These are phyloP conservation scores for Perccottus glenii DNA, from an alignment of 2,113 vertebrate species.

Conservation along the genomic window DNA sequence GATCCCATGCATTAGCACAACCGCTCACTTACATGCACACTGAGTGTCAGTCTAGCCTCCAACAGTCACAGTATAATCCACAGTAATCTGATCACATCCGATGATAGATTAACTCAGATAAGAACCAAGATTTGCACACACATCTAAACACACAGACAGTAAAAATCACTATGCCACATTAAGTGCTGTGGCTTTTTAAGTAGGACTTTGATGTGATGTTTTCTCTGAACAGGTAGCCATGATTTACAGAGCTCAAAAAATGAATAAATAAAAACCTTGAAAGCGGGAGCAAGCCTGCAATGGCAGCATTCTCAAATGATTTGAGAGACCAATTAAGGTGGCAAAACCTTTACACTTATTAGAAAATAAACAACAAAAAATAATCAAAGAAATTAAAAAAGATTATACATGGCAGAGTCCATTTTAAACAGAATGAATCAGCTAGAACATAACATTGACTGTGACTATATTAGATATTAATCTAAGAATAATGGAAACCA, in stretches of 20 bases:
- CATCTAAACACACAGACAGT: slow-evolving; percentile 15
- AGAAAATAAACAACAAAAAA: too few species aligned
- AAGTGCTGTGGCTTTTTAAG: background rate
- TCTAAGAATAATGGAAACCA: too few species aligned
- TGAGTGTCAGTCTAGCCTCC: slow-evolving; percentile 30
- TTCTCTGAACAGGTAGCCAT: background rate
- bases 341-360: too few species aligned
- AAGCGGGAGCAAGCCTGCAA: background rate
- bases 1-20: slow-evolving; percentile 37
- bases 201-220: background rate
- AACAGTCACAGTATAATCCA: slow-evolving; percentile 59
- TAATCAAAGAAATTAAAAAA: too few species aligned
- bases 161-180: background rate
- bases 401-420: too few species aligned
- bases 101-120: slow-evolving; percentile 57
- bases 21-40: slow-evolving; percentile 15
- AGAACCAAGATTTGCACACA: slow-evolving; percentile 24
- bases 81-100: slow-evolving; percentile 67
- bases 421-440: too few species aligned
- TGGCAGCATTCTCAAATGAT: background rate
- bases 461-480: too few species aligned
- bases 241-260: background rate
- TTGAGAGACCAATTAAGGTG: background rate
- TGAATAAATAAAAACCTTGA: background rate
- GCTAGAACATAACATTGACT: too few species aligned